Base-by-base conservation (phyloP, 1,140 invertebrate genomes). In the Macrobrachium nipponense region DNA sequence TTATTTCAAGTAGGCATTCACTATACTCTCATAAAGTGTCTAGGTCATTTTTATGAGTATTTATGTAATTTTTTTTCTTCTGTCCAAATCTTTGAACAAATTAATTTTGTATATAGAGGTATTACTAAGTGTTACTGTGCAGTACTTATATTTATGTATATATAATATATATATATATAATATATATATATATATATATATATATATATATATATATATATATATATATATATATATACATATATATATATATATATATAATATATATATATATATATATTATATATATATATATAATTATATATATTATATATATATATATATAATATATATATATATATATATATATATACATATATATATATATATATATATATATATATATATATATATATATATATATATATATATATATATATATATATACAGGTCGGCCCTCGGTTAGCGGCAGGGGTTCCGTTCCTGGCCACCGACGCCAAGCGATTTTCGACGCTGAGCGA, bases 231-330 rank as follows among this genome's bases (percentile, higher is more conserved):
- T 66, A 66, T 66, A 66, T 66, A 27, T 66, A 66, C 12, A 27
- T 66, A 27, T 66, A 66, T 66, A 66, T 66, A 66, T 27, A 66
- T 66, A 66, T 27, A 66, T 66, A 66, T 66, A 66, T 66, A 66
- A 66, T 66, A 27, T 66, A 8, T 66, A 66, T 66, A 66, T 66
- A 27, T 66, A 17, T 17, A 66, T 66, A 66, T 66, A 27, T 66
- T 66, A 66, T 66, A 66, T 66, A 66, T 66, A 66, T 36, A 68
- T 20, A 68, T 20, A 20, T 20, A 68, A 4, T 5, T 20, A 68
- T 68, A 68, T 68, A 68, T 20, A 68, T 20, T 36, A 68, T 20
- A 68, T 20, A 20, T 20, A 68, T 20, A 68, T 20, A 68, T 20
- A 20, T 20, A 68, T 20, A 68, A 4, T 18, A 4, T 8, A 68